Conservation (phyloP, 2,797 vertebrate genomes). For the Enteromius radiatus region DNA sequence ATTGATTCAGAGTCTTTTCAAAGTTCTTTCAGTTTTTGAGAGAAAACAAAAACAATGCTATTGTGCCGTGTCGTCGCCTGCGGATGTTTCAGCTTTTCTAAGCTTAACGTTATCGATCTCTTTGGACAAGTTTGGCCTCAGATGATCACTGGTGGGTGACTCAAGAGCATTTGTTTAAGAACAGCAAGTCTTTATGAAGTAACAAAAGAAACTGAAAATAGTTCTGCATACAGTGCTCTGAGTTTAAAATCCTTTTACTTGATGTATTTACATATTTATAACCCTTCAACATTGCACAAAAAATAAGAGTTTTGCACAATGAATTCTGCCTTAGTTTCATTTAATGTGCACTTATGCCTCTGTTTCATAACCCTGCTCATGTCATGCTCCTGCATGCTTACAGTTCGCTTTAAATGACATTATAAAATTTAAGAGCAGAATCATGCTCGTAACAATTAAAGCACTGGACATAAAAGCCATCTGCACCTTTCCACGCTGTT, state of each 20-base stretch:
- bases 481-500: slow-evolving; percentile 6
- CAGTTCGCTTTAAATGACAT: neutral
- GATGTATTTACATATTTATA: neutral
- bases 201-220: neutral
- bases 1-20: too few species aligned
- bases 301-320: neutral
- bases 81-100: slow-evolving; percentile 23
- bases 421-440: slow-evolving; percentile 13
- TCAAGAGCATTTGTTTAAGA: neutral
- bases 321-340: neutral
- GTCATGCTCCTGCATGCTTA: neutral
- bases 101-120: slow-evolving; percentile 24
- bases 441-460: slow-evolving; percentile 7
- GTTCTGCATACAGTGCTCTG: neutral
- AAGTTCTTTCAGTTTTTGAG: too few species aligned
- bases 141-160: slow-evolving; percentile 31
- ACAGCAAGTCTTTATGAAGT: neutral
- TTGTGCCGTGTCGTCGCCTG: slow-evolving; percentile 1
- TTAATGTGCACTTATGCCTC: neutral
- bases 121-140: slow-evolving; percentile 22
- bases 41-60: slow-evolving; percentile 18
- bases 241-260: neutral
- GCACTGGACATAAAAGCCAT: neutral
- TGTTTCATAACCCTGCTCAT: neutral
- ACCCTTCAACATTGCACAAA: neutral